phyloP scores from a whole-genome alignment of 2,888 invertebrate genomes.

The Uropetala carovei region DNA sequence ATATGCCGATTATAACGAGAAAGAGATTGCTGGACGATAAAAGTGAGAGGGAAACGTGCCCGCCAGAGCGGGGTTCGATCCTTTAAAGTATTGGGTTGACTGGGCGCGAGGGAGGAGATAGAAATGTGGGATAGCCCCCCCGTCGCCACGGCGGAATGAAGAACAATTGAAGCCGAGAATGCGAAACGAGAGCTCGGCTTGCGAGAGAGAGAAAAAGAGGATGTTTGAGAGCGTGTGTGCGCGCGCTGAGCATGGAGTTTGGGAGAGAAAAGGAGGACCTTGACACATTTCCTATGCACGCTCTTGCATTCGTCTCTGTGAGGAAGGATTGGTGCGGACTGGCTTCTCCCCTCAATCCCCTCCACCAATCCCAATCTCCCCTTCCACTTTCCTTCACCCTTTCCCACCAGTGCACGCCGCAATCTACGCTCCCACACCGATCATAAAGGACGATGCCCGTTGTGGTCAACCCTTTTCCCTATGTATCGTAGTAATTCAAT shows the following conservation, averaged over 20 bases:
- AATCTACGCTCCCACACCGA: background rate
- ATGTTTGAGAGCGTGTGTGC: background rate
- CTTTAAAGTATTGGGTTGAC: background rate
- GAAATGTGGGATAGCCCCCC: background rate
- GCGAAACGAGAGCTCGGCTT: background rate
- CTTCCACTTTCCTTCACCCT: background rate
- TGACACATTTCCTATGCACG: conserved; percentile 33
- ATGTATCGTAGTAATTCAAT: background rate
- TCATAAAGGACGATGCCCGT: background rate
- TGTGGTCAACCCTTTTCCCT: background rate
- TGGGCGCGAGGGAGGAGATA: background rate
- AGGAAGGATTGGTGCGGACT: background rate
- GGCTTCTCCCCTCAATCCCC: conserved; percentile 37
- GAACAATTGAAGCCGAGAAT: background rate
- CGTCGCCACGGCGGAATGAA: conserved; percentile 1
- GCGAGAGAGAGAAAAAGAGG: background rate
- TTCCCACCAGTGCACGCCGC: background rate
- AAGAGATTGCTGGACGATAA: background rate
- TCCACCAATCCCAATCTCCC: conserved; percentile 36
- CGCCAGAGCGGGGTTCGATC: conserved; percentile 2
- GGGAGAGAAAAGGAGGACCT: conserved; percentile 32
- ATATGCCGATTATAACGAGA: conserved; percentile 16
- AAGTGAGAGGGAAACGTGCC: conserved; percentile 46
- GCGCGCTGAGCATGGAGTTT: background rate
- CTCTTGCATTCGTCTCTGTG: background rate